phyloP scores from a whole-genome alignment of 2,113 vertebrate genomes.

The Trematocara zebra region DNA sequence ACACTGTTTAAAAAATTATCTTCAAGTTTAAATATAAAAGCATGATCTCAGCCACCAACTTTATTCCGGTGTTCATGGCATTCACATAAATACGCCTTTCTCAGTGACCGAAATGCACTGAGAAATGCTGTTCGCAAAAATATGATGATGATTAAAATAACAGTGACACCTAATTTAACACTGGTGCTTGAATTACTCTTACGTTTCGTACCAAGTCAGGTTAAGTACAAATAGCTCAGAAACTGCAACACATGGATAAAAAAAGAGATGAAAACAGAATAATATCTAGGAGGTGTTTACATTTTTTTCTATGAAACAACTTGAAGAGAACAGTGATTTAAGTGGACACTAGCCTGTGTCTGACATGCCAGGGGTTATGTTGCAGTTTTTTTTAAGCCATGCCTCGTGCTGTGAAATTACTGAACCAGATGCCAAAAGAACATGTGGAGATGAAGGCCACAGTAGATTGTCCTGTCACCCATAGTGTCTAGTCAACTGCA shows the following conservation, averaged over 20 bases:
- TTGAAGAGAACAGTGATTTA: conserved; percentile 3
- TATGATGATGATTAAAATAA: background rate
- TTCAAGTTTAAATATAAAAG: conserved; percentile 10
- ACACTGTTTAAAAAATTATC: conserved; percentile 26
- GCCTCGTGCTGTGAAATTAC: background rate
- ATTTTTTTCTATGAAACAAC: background rate
- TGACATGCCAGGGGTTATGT: background rate
- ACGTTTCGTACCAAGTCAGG: background rate
- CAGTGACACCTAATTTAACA: background rate
- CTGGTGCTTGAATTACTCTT: background rate
- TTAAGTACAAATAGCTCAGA: background rate
- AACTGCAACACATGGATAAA: background rate
- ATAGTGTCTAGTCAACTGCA: background rate
- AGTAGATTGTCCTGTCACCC: background rate
- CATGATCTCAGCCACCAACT: background rate
- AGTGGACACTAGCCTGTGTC: conserved; percentile 1
- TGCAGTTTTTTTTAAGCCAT: background rate
- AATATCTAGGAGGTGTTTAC: conserved; percentile 15
- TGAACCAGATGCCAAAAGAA: conserved; percentile 16
- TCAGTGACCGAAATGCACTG: background rate
- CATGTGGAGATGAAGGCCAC: background rate
- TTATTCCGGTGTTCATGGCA: background rate
- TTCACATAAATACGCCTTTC: background rate
- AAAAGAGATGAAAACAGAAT: background rate
- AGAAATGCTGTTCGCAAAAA: background rate